Conservation (phyloP, 2,113 vertebrate genomes). For the Jaculus jaculus region DNA sequence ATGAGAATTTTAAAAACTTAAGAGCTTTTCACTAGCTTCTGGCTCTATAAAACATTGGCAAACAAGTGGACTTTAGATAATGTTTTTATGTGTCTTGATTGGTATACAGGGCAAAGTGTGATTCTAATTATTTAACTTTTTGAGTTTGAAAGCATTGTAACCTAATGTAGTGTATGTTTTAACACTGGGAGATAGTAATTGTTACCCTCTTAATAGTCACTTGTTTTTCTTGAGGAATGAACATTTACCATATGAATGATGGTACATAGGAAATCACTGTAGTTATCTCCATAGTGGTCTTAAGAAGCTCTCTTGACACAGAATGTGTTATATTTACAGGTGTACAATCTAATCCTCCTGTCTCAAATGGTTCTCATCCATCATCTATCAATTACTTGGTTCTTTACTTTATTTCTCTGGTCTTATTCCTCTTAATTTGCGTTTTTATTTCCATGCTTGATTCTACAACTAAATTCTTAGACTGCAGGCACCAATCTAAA, state of each 20-base stretch:
- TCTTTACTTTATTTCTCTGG: constrained; percentile 5
- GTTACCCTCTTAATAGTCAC: constrained; percentile 36
- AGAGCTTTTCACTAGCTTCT: constrained; percentile 37
- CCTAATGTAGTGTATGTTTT: constrained; percentile 56
- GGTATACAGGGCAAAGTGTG: constrained; percentile 10
- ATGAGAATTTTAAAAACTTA: constrained; percentile 34
- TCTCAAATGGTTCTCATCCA: neutral
- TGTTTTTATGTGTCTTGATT: constrained; percentile 35
- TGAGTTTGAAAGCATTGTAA: constrained; percentile 64
- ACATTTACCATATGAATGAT: constrained; percentile 20
- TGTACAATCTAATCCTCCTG: constrained; percentile 9
- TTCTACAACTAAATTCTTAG: constrained; percentile 47
- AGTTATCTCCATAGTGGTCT: constrained; percentile 16
- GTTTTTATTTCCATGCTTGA: constrained; percentile 37
- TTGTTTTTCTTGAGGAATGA: constrained; percentile 36
- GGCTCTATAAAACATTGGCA: constrained; percentile 36
- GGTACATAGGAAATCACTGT: constrained; percentile 25
- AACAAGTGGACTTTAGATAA: constrained; percentile 43
- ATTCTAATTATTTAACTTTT: constrained; percentile 49
- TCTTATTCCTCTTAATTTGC: constrained; percentile 17
- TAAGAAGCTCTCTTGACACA: neutral
- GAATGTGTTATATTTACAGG: neutral
- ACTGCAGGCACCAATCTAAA: constrained; percentile 5
- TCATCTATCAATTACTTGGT: constrained; percentile 16
- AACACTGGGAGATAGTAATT: constrained; percentile 44